A percentile compares a stretch with the other conserved stretches of the same genome.
Evolutionary conservation across 2,797 vertebrate genomes (phyloP).

Genomic region (Taenioides sp.): DNA sequence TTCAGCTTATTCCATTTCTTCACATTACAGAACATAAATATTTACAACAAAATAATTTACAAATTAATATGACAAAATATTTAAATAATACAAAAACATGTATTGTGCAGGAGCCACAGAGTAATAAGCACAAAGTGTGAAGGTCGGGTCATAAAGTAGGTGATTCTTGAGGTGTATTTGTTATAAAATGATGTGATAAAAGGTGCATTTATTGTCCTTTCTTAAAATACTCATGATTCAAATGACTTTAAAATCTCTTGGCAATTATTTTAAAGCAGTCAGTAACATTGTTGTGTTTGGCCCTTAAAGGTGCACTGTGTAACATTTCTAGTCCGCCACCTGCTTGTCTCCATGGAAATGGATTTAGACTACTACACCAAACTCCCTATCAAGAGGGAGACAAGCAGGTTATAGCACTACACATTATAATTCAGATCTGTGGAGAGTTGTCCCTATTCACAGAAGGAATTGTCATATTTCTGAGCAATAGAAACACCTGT

Average conservation of each 20-base stretch:
- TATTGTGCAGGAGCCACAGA: background rate
- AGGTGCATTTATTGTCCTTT: slow-evolving; percentile 11
- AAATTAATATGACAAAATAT: slow-evolving; percentile 19
- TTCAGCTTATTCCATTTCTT: slow-evolving; percentile 60
- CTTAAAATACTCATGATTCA: background rate
- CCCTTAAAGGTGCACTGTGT: too few relatives aligned
- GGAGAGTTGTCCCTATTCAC: too few relatives aligned
- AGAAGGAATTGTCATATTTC: too few relatives aligned
- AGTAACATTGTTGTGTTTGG: background rate
- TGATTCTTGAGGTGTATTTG: background rate
- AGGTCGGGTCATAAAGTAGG: background rate
- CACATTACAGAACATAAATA: slow-evolving; percentile 49
- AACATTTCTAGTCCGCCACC: too few relatives aligned
- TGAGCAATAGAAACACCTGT: too few relatives aligned
- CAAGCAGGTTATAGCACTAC: too few relatives aligned
- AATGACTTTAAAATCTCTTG: background rate
- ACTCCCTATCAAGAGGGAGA: too few relatives aligned
- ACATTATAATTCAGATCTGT: too few relatives aligned
- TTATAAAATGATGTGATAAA: slow-evolving; percentile 1
- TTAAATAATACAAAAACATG: background rate
- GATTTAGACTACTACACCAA: too few relatives aligned
- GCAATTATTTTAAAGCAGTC: background rate
- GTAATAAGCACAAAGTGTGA: background rate
- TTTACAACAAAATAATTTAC: slow-evolving; percentile 45
- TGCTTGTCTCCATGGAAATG: too few relatives aligned